Evolutionary conservation across 2,888 invertebrate genomes (phyloP), one percentile per base, ranked within the genome.

Genomic region (Diogma glabrata): DNA sequence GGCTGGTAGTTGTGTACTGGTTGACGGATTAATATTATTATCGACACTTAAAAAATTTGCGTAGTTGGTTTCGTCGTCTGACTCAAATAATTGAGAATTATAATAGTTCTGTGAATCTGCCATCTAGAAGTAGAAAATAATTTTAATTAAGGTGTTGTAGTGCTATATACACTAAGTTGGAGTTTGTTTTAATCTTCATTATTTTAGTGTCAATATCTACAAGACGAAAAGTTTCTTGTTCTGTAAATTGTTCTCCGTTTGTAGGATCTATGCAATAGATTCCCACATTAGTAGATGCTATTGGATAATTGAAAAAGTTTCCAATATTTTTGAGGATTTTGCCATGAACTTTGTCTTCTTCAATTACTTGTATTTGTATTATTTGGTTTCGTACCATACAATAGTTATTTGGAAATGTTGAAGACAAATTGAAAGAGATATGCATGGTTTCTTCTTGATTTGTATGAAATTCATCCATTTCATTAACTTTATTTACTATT

Each of bases 401-500:
- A 33, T 33, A 33, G 14, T 33, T 33, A 33, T 33, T 33, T 33
- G 33, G 33, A 33, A 33, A 33, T 4, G 33, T n/a, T 7, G 33
- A 33, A 7, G 33, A 33, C 9, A 33, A 33, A 10, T 10, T 33
- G 10, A 33, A 33, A 33, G 4, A 4, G 10, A 33, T 33, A 33
- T 33, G 10, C 33, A 33, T 4, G 12, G 4, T 33, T 33, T 33
- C 33, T 33, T 33, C 28, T 28, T 7, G 28, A 10, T 10, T 36
- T 36, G 36, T 14, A 14, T 14, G 9, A n/a, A 36, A 36, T 36
- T 36, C 6, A 6, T 33, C 33, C 36, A 36, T 36, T 36, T 36
- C 36, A 36, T 36, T 36, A 36, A 36, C 17, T 36, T 36, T 36
- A 36, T 36, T 36, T 14, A 36, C 14, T 36, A 36, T 17, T 36